These are phyloP conservation scores for Xenopus laevis DNA, from an alignment of 2,113 vertebrate species.

Conservation along the genomic window DNA sequence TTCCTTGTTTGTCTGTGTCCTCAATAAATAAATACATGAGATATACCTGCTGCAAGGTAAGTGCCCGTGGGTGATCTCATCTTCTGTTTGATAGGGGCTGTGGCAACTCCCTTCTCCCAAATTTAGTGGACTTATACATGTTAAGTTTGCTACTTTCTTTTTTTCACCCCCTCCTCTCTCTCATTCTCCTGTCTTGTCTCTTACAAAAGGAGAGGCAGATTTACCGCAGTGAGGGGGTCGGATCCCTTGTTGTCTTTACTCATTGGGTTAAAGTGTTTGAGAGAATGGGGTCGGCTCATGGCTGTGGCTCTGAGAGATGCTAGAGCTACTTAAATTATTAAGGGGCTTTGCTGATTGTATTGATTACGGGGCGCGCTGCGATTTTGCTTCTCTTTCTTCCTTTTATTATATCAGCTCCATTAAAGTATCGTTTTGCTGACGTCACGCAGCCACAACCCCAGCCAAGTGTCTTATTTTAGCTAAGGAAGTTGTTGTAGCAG, in stretches of 20 bases:
- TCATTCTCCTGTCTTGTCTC: background rate
- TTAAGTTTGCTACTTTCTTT: too few relatives aligned
- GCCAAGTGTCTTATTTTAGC: conserved; percentile 52
- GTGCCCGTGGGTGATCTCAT: conserved; percentile 7
- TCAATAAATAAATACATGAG: conserved; percentile 37
- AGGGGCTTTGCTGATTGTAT: conserved; percentile 47
- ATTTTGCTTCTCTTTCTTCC: conserved; percentile 9
- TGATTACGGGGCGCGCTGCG: conserved; percentile 47
- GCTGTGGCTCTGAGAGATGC: conserved; percentile 30
- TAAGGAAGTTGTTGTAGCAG: conserved; percentile 60
- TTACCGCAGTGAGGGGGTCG: conserved; percentile 52
- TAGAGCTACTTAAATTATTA: conserved; percentile 54
- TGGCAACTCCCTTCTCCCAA: conserved; percentile 22
- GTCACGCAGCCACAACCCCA: conserved; percentile 46
- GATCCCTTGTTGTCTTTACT: conserved; percentile 49
- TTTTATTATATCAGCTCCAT: conserved; percentile 17
- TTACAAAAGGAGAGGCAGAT: conserved; percentile 38
- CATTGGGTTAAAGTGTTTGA: conserved; percentile 55
- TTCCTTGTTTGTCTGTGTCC: conserved; percentile 62
- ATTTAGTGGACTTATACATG: conserved; percentile 4
- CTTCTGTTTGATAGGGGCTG: background rate
- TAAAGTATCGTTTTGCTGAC: conserved; percentile 11
- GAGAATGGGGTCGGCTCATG: conserved; percentile 58
- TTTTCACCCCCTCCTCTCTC: too few relatives aligned
- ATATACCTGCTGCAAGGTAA: conserved; percentile 58